phyloP scores from a whole-genome alignment of 2,797 vertebrate genomes.

The Sebastes alutus region DNA sequence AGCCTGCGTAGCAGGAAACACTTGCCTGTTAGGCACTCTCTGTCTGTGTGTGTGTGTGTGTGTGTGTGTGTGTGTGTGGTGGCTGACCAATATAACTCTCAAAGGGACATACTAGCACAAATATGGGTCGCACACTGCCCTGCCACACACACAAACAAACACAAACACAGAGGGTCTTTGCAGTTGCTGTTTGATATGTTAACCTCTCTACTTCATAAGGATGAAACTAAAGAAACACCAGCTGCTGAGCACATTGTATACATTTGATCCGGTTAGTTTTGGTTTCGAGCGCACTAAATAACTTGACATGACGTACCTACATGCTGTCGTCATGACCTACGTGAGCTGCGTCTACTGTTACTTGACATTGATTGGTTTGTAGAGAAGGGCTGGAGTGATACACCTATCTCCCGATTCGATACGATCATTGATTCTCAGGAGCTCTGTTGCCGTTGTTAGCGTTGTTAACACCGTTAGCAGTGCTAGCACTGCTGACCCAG shows the following conservation, averaged over 20 bases:
- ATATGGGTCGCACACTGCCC: slow-evolving; percentile 2
- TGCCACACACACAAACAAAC: background rate
- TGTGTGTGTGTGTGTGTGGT: background rate
- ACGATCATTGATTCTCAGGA: accelerated
- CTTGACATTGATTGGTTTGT: no score
- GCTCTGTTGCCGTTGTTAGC: background rate
- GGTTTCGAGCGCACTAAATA: no score
- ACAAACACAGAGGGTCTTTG: background rate
- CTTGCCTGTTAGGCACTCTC: slow-evolving; percentile 47
- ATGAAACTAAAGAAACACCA: slow-evolving; percentile 16
- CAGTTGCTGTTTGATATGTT: slow-evolving; percentile 24
- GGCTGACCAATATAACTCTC: slow-evolving; percentile 3
- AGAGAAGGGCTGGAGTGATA: no score
- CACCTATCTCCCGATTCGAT: no score
- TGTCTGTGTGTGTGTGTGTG: slow-evolving; percentile 11
- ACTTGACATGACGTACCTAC: no score
- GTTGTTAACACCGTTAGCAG: background rate
- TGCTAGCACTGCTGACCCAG: background rate
- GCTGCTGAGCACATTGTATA: background rate
- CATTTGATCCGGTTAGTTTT: no score
- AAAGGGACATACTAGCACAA: slow-evolving; percentile 12
- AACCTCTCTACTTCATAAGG: slow-evolving; percentile 28
- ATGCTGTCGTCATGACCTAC: no score
- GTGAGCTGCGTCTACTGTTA: accelerated
- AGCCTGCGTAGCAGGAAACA: slow-evolving; percentile 56